These are phyloP conservation scores for Episyrphus balteatus DNA, from an alignment of 1,140 invertebrate species.

Conservation along the genomic window DNA sequence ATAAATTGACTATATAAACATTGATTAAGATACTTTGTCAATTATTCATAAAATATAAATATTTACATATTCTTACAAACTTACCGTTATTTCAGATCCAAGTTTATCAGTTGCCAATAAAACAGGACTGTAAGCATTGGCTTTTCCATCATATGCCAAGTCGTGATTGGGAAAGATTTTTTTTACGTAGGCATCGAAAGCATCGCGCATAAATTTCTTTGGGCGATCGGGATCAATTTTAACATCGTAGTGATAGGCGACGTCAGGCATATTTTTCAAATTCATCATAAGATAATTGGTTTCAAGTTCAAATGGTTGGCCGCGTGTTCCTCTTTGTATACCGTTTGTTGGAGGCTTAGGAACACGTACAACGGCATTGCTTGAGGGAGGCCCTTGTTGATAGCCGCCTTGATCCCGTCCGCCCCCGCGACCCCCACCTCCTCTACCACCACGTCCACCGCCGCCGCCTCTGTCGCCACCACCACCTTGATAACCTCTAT, in stretches of 20 bases:
- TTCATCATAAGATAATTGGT: slow-evolving; percentile 46
- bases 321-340: slow-evolving; percentile 35
- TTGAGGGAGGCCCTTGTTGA: too few relatives aligned
- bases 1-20: too few relatives aligned
- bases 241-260: slow-evolving; percentile 45
- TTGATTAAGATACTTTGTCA: too few relatives aligned
- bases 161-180: slow-evolving; percentile 19
- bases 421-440: neutral
- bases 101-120: too few relatives aligned
- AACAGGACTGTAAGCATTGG: slow-evolving; percentile 21
- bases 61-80: too few relatives aligned
- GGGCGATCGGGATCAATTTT: slow-evolving; percentile 40
- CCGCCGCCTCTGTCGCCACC: too few relatives aligned
- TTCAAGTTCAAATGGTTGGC: slow-evolving; percentile 37
- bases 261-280: slow-evolving; percentile 35
- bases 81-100: neutral
- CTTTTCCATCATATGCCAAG: slow-evolving; percentile 63
- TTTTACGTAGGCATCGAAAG: slow-evolving; percentile 19
- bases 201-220: slow-evolving; percentile 35
- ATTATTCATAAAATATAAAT: too few relatives aligned
- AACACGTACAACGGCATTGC: neutral
- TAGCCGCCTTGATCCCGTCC: neutral
- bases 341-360: slow-evolving; percentile 1
- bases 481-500: too few relatives aligned
- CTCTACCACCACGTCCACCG: neutral